A percentile compares a stretch with the other conserved stretches of the same genome.
Evolutionary conservation across 2,113 vertebrate genomes (phyloP).

Genomic region (Oriolus oriolus): DNA sequence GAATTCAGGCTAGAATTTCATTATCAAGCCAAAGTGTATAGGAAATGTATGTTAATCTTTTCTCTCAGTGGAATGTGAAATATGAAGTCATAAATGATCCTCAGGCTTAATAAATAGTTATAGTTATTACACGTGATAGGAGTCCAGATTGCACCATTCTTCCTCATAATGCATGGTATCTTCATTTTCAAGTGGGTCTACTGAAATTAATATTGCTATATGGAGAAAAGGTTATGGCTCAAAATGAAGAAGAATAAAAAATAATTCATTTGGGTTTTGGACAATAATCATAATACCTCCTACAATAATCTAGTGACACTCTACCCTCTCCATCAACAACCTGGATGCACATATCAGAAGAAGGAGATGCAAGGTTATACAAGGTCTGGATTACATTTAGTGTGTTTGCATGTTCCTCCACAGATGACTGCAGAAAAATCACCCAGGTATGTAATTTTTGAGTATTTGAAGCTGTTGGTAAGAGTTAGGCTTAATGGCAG

Average conservation of each 20-base stretch:
- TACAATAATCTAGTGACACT: background rate
- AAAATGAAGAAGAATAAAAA: background rate
- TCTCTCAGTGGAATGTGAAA: background rate
- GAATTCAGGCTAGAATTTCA: background rate
- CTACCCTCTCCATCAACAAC: background rate
- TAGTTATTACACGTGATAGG: background rate
- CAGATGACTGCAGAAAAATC: background rate
- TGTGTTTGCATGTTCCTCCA: background rate
- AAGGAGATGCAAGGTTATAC: background rate
- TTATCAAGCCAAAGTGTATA: background rate
- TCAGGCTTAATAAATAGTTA: constrained; percentile 1
- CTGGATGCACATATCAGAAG: background rate
- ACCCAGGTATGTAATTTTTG: background rate
- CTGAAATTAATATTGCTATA: background rate
- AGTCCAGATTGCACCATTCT: background rate
- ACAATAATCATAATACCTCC: background rate
- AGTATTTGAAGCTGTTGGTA: background rate
- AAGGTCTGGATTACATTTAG: background rate
- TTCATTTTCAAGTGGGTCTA: background rate
- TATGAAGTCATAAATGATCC: background rate
- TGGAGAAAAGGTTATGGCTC: background rate
- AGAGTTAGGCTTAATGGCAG: background rate
- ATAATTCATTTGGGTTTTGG: background rate
- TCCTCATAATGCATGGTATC: background rate
- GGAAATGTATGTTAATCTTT: background rate